Percentiles rank a stretch among this genome's conserved stretches.
phyloP scores from a whole-genome alignment of 2,113 vertebrate genomes.

The Talpa occidentalis region DNA sequence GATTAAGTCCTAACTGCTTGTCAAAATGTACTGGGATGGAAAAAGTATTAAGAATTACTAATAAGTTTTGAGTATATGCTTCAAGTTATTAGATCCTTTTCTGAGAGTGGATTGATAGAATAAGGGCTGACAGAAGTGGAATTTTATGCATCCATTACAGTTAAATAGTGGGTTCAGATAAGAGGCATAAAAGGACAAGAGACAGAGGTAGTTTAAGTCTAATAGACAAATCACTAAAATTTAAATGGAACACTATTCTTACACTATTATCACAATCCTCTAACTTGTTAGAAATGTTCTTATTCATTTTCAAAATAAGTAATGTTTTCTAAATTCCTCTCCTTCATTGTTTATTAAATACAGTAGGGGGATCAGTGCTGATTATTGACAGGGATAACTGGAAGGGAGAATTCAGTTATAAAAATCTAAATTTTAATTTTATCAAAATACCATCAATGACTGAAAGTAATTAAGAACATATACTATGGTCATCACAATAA shows the following conservation, averaged over 20 bases:
- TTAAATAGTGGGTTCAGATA: accelerated
- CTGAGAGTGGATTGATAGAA: neutral
- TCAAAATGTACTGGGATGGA: neutral
- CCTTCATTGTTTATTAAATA: neutral
- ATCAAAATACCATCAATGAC: neutral
- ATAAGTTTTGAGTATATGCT: neutral
- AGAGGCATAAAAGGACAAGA: neutral
- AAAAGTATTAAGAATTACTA: neutral
- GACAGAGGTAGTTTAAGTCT: neutral
- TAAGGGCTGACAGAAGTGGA: neutral
- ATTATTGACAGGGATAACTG: neutral
- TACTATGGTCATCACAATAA: neutral
- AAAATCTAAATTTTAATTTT: conserved; percentile 7
- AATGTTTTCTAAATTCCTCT: neutral
- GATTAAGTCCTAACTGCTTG: neutral
- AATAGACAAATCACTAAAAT: neutral
- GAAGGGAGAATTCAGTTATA: neutral
- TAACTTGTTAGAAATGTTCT: neutral
- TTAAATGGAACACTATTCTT: neutral
- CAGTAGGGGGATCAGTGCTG: neutral
- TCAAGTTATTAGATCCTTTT: neutral
- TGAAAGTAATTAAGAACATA: neutral
- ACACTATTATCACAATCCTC: neutral
- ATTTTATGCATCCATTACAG: neutral
- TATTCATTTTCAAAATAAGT: neutral